Conservation (phyloP, 2,888 invertebrate genomes). For the Metallyticus violacea region DNA sequence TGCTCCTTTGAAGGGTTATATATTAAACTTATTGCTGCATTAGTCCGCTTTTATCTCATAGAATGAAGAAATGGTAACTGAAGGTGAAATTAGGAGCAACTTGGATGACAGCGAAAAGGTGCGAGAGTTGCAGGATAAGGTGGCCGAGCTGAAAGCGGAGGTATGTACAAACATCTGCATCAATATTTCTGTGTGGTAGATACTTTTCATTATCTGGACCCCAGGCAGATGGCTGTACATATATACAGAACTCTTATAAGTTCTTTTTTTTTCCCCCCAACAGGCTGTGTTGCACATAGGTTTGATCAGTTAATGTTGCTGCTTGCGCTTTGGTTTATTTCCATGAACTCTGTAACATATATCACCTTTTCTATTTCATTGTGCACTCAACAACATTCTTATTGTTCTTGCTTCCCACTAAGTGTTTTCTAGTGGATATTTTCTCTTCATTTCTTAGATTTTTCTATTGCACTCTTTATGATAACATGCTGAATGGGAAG, state of each 20-base stretch:
- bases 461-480: background rate
- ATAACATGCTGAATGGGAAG: too few relatives aligned
- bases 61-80: constrained; percentile 94
- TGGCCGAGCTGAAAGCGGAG: constrained; percentile 91
- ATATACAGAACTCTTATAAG: background rate
- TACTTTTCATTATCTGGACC: constrained; percentile 24
- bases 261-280: background rate
- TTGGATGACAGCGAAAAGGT: constrained; percentile 83
- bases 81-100: constrained; percentile 80
- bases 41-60: constrained; percentile 50
- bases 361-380: background rate
- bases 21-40: background rate
- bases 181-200: constrained; percentile 20
- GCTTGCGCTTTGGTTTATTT: background rate
- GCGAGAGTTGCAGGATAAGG: constrained; percentile 86
- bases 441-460: background rate
- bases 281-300: background rate
- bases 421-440: background rate
- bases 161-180: constrained; percentile 52
- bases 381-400: background rate
- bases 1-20: background rate
- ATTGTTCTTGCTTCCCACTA: background rate
- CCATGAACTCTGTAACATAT: background rate
- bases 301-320: background rate
- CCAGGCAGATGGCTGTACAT: background rate